Conservation (phyloP, 2,888 invertebrate species). For the Drosophila yooni region DNA sequence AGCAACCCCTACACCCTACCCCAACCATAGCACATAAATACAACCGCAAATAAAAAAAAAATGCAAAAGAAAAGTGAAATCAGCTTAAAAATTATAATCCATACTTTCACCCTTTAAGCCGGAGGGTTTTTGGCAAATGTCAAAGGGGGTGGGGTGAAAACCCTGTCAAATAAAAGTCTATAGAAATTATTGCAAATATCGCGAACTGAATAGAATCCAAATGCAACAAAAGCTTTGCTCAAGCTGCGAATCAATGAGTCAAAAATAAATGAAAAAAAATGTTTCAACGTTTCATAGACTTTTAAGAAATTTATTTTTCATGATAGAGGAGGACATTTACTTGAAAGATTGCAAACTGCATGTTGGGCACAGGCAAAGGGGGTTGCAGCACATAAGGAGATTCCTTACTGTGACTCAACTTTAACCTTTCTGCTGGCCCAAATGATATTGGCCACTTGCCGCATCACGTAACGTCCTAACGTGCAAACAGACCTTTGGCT, state of each 20-base stretch:
- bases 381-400: constrained; percentile 12
- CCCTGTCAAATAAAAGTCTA: constrained; percentile 28
- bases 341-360: constrained; percentile 28
- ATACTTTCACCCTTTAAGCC: constrained; percentile 76
- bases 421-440: constrained; percentile 31
- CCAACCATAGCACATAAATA: constrained; percentile 44
- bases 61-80: constrained; percentile 65
- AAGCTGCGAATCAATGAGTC: constrained; percentile 68
- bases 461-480: constrained; percentile 61
- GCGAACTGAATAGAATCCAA: constrained; percentile 34
- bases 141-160: constrained; percentile 8
- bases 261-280: constrained; percentile 14
- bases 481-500: constrained; percentile 44
- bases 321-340: constrained; percentile 4
- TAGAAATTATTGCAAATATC: constrained; percentile 41
- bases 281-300: constrained; percentile 18
- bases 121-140: constrained; percentile 16
- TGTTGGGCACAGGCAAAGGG: constrained; percentile 3
- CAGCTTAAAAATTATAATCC: constrained; percentile 79
- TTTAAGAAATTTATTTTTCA: constrained; percentile 29
- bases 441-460: constrained; percentile 50
- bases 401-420: constrained; percentile 13
- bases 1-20: constrained; percentile 48
- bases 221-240: constrained; percentile 65
- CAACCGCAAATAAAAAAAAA: constrained; percentile 69